Evolutionary conservation across 2,888 invertebrate genomes (phyloP), one percentile per base, ranked within the genome.

Genomic region (Xestia sexstrigata): DNA sequence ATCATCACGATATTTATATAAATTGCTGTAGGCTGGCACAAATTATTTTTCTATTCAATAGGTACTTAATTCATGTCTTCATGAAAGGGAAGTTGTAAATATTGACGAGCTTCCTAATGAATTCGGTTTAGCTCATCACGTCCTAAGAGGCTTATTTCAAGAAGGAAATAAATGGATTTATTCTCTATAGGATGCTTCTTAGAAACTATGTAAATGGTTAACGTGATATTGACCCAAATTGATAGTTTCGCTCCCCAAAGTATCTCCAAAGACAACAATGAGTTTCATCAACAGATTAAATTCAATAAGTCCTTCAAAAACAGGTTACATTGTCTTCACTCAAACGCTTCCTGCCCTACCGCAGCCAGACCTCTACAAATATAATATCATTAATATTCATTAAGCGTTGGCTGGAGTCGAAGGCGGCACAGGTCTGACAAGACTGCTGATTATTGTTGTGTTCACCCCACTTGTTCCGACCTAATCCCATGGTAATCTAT

Each of bases 361-460:
- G 8, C 76, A 39, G 58, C 5, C 76, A 30, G 67, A 71, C 77
- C 77, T 79, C 70, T 69, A 81, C 65, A 81, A 88, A 88, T 87
- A 88, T 87, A 82, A 87, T 85, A 79, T 83, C 89, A 89, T 89
- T 89, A 89, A 86, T 89, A 89, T 89, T 89, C 88, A 89, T 88
- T 84, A 84, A 69, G 73, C 83, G 84, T 69, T 71, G 67, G 69
- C 79, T 39, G 70, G 70, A 76, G 81, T 69, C 76, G 81, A 78
- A 79, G 85, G 66, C 79, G 45, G 76, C 63, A 68, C 72, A 49
- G 60, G 82, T 70, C 88, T 81, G 85, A 82, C 82, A 80, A 71
- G 84, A 85, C 82, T 85, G 78, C 82, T 84, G 84, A 83, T 89
- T 74, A 79, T 83, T 87, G 79, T 78, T 80, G 74, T 79, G 76